A percentile compares a stretch with the other conserved stretches of the same genome.
Conservation (phyloP, 2,888 invertebrate species). For the Beris morrisii region DNA sequence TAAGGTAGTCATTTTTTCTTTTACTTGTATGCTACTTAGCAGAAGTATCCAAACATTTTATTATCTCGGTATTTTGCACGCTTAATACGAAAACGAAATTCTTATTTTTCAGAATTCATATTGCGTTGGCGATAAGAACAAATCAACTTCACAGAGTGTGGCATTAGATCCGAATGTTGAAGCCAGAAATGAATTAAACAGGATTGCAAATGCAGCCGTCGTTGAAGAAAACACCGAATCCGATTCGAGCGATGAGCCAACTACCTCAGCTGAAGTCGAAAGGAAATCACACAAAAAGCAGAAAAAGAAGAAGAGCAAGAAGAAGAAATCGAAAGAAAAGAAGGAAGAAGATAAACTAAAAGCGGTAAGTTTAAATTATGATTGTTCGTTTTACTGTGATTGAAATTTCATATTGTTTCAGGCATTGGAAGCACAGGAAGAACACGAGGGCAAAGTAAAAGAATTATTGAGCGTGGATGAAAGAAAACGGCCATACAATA, state of each 20-base stretch:
- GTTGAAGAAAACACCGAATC: slow-evolving; percentile 7
- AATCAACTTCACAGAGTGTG: not conserved
- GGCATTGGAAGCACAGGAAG: slow-evolving; percentile 69
- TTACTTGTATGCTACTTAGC: not conserved
- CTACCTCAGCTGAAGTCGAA: slow-evolving; percentile 48
- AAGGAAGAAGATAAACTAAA: slow-evolving; percentile 60
- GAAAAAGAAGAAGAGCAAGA: slow-evolving; percentile 47
- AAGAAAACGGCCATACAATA: slow-evolving; percentile 90
- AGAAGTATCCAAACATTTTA: too few species aligned
- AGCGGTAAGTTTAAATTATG: slow-evolving; percentile 50
- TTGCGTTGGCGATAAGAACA: slow-evolving; percentile 36
- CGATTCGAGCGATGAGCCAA: slow-evolving; percentile 29
- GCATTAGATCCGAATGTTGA: too few species aligned
- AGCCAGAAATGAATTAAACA: slow-evolving; percentile 17
- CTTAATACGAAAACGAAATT: not conserved
- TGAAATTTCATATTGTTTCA: slow-evolving; percentile 42
- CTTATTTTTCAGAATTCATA: slow-evolving; percentile 70
- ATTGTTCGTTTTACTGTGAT: not conserved
- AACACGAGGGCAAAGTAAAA: slow-evolving; percentile 64
- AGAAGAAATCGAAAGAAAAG: slow-evolving; percentile 54
- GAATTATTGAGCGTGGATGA: slow-evolving; percentile 76
- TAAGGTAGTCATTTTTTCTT: slow-evolving; percentile 58
- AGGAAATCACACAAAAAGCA: slow-evolving; percentile 49
- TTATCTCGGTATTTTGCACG: not conserved
- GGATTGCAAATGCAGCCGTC: not conserved